Conservation (phyloP, 2,797 vertebrate species). For the Novumbra hubbsi region DNA sequence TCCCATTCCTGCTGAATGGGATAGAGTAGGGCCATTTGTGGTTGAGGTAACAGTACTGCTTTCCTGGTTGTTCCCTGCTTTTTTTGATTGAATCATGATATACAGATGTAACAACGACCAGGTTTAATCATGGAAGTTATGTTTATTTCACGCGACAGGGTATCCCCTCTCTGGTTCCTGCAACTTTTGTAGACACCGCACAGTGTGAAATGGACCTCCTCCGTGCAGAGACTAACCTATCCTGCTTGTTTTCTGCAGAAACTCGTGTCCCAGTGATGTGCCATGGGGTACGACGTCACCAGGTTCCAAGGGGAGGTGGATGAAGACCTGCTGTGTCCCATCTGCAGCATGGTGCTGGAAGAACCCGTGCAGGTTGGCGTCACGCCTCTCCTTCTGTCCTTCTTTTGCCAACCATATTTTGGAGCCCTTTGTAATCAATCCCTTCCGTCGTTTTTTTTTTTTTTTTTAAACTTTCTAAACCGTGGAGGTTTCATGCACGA, state of each 20-base stretch:
- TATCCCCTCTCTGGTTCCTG: not conserved
- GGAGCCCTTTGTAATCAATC: slow-evolving; percentile 1
- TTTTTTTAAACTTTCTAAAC: not conserved
- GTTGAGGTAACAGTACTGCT: slow-evolving; percentile 58
- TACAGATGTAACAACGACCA: not conserved
- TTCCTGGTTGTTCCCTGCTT: not conserved
- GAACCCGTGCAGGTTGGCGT: slow-evolving; percentile 91
- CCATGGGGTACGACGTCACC: slow-evolving; percentile 98
- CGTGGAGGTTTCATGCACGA: not conserved
- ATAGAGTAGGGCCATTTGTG: slow-evolving; percentile 60
- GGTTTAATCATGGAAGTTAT: not conserved
- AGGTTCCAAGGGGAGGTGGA: slow-evolving; percentile 98
- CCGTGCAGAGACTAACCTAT: not conserved
- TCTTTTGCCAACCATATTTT: not conserved
- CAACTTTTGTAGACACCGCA: not conserved
- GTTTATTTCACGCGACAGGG: not conserved
- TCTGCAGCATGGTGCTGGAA: slow-evolving; percentile 97
- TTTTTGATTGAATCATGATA: not conserved
- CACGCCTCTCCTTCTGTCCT: not conserved
- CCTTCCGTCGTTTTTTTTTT: slow-evolving; percentile 1
- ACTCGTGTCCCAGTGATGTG: slow-evolving; percentile 83
- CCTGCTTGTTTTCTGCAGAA: slow-evolving; percentile 46
- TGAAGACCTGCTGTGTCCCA: slow-evolving; percentile 97
- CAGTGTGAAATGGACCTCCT: not conserved
- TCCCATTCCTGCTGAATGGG: slow-evolving; percentile 61